phyloP scores from a whole-genome alignment of 2,797 vertebrate genomes.

The Vireo griseus region DNA sequence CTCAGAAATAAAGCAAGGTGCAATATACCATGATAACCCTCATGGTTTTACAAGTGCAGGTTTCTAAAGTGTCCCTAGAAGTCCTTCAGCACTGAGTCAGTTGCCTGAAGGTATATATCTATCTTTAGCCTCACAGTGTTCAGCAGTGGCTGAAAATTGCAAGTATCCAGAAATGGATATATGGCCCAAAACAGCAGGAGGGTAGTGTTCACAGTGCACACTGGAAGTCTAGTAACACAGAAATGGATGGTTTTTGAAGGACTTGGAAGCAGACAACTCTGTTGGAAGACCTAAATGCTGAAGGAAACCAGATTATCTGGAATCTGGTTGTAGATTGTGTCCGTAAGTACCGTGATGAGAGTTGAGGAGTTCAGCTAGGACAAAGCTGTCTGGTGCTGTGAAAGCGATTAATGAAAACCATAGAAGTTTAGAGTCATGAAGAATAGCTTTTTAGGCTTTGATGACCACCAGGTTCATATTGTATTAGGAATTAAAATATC shows the following conservation, averaged over 20 bases:
- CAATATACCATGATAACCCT: background rate
- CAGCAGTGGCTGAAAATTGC: background rate
- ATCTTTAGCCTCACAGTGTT: background rate
- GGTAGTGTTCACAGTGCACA: background rate
- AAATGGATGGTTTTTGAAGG: background rate
- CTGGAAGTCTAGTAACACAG: background rate
- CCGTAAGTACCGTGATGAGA: background rate
- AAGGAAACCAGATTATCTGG: background rate
- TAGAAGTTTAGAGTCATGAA: background rate
- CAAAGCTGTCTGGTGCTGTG: background rate
- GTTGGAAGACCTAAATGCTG: background rate
- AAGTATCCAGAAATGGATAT: background rate
- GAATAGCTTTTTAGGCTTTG: background rate
- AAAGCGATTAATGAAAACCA: background rate
- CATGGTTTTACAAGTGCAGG: background rate
- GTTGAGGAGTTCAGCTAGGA: background rate
- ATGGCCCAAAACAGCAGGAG: background rate
- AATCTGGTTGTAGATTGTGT: background rate
- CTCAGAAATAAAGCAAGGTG: background rate
- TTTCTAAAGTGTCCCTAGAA: background rate
- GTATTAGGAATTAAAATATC: background rate
- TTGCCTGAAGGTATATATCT: background rate
- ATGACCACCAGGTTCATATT: background rate
- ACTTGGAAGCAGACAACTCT: background rate
- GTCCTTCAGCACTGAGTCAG: background rate